Percentiles rank a stretch among this genome's conserved stretches.
phyloP scores from a whole-genome alignment of 2,888 invertebrate species.

The Rhagonycha fulva region DNA sequence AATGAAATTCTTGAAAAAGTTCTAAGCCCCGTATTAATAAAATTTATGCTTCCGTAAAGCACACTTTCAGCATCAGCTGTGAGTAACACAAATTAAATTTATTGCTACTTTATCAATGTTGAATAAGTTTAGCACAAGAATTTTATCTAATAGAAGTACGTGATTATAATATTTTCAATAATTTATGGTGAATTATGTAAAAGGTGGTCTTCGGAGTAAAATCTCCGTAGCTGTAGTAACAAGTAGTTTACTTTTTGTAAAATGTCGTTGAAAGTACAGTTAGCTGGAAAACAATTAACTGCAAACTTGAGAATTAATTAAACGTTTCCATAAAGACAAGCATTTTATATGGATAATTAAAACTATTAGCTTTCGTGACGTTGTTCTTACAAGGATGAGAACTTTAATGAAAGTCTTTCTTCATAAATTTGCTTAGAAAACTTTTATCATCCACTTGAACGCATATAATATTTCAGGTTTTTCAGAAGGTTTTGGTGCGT shows the following conservation, averaged over 20 bases:
- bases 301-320: constrained; percentile 19
- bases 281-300: constrained; percentile 22
- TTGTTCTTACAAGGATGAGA: neutral
- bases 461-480: neutral
- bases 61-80: constrained; percentile 1
- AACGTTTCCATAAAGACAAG: constrained; percentile 12
- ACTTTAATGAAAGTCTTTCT: neutral
- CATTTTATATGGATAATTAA: constrained; percentile 13
- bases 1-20: neutral
- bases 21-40: neutral
- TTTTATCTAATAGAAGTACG: neutral
- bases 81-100: neutral
- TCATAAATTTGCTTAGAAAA: neutral
- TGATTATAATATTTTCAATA: neutral
- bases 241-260: neutral
- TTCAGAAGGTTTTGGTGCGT: constrained; percentile 14
- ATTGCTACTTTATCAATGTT: constrained; percentile 1
- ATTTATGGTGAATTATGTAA: neutral
- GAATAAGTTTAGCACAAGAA: constrained; percentile 1
- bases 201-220: neutral
- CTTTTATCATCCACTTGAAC: neutral
- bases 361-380: constrained; percentile 5
- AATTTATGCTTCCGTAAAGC: neutral
- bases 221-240: neutral
- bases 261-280: constrained; percentile 5